These are phyloP conservation scores for Chelonia mydas DNA, from an alignment of 2,797 vertebrate species.

Conservation along the genomic window DNA sequence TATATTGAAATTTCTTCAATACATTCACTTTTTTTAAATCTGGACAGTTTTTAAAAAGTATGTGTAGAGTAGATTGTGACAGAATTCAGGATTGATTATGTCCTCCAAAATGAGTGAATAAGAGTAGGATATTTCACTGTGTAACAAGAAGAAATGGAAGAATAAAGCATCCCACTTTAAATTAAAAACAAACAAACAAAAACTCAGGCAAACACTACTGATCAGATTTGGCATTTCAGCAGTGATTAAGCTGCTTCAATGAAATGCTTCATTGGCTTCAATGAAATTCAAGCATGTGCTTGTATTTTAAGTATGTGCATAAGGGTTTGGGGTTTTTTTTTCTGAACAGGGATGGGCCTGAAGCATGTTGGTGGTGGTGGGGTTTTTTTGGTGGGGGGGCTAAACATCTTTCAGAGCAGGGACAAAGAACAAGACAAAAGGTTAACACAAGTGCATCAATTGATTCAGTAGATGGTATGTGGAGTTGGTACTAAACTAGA, in stretches of 20 bases:
- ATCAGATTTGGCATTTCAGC: not conserved
- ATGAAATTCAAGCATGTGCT: not conserved
- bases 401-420: not conserved
- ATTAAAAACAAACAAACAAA: not conserved
- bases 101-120: not conserved
- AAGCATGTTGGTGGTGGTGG: not conserved
- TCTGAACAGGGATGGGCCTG: not conserved
- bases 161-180: not conserved
- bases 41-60: not conserved
- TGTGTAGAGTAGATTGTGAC: slow-evolving; percentile 2
- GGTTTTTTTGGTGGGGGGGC: too few species aligned
- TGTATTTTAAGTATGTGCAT: not conserved
- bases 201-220: not conserved
- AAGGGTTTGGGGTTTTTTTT: not conserved
- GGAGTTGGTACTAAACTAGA: not conserved
- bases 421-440: not conserved
- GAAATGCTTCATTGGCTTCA: slow-evolving; percentile 15
- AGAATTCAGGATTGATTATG: slow-evolving; percentile 11
- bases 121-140: not conserved
- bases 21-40: not conserved
- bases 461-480: not conserved
- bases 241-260: slow-evolving; percentile 17
- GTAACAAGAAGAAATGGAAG: slow-evolving; percentile 29
- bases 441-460: not conserved
- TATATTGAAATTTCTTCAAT: not conserved